A percentile compares a stretch with the other conserved stretches of the same genome.
Conservation (phyloP, 2,888 invertebrate genomes). For the Heliothis peltigera region DNA sequence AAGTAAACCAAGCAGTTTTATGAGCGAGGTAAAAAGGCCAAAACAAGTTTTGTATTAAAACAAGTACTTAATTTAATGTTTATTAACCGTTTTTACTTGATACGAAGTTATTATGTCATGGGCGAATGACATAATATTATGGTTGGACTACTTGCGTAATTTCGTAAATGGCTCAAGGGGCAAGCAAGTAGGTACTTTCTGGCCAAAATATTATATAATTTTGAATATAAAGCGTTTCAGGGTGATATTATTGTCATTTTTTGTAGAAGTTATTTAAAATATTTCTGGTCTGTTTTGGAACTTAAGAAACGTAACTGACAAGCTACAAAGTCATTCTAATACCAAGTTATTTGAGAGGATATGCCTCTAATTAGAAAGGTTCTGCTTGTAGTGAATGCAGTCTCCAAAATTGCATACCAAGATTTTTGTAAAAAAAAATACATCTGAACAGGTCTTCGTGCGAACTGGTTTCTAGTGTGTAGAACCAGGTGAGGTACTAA, state of each 20-base stretch:
- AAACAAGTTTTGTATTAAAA: slow-evolving; percentile 13
- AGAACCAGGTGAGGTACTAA: too few species aligned
- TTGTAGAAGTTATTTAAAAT: neutral
- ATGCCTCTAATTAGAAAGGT: too few species aligned
- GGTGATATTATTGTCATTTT: neutral
- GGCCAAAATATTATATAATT: slow-evolving; percentile 1
- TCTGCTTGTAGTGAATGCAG: too few species aligned
- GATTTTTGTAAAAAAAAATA: too few species aligned
- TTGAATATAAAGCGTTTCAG: neutral
- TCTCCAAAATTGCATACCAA: too few species aligned
- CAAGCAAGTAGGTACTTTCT: slow-evolving; percentile 14
- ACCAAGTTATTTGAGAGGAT: too few species aligned
- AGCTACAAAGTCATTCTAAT: too few species aligned
- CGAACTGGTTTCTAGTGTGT: too few species aligned
- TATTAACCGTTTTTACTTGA: slow-evolving; percentile 15
- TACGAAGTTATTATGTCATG: slow-evolving; percentile 28
- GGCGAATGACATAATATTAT: slow-evolving; percentile 38
- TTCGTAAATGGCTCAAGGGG: slow-evolving; percentile 14
- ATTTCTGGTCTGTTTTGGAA: neutral
- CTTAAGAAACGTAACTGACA: too few species aligned
- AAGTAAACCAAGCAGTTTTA: too few species aligned
- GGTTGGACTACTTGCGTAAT: slow-evolving; percentile 9
- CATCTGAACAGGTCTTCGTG: too few species aligned
- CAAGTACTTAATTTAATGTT: slow-evolving; percentile 19
- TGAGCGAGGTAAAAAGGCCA: too few species aligned